phyloP scores from a whole-genome alignment of 2,888 invertebrate genomes.

The Drosophila mercatorum region DNA sequence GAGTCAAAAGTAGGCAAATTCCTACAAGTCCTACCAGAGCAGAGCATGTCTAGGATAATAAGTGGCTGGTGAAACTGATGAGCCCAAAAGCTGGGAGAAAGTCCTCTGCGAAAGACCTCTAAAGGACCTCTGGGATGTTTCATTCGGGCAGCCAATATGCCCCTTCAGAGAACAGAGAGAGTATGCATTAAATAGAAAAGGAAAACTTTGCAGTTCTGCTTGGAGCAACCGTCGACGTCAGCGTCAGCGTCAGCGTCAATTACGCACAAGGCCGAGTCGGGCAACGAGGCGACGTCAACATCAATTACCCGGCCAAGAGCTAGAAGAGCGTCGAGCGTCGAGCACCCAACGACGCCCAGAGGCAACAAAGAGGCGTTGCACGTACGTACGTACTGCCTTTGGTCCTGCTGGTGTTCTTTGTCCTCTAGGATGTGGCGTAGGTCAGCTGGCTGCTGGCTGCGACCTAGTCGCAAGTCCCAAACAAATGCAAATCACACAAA shows the following conservation, averaged over 20 bases:
- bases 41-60: background rate
- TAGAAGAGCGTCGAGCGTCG: background rate
- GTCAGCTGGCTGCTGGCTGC: slow-evolving; percentile 2
- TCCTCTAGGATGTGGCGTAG: slow-evolving; percentile 11
- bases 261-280: slow-evolving; percentile 16
- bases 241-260: slow-evolving; percentile 2
- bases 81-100: background rate
- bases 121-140: background rate
- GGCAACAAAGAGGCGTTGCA: slow-evolving; percentile 15
- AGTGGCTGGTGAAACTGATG: background rate
- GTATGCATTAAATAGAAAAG: background rate
- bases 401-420: background rate
- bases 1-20: too few relatives aligned
- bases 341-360: slow-evolving; percentile 35
- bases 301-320: slow-evolving; percentile 32
- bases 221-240: slow-evolving; percentile 12
- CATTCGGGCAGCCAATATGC: background rate
- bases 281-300: slow-evolving; percentile 28
- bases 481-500: slow-evolving; percentile 15
- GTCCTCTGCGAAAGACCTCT: background rate
- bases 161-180: background rate
- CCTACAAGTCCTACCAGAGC: too few relatives aligned
- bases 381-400: slow-evolving; percentile 5
- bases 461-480: slow-evolving; percentile 1
- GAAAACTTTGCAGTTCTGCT: slow-evolving; percentile 15